Conservation (phyloP, 2,888 invertebrate genomes). For the Trichogramma dendrolimi region DNA sequence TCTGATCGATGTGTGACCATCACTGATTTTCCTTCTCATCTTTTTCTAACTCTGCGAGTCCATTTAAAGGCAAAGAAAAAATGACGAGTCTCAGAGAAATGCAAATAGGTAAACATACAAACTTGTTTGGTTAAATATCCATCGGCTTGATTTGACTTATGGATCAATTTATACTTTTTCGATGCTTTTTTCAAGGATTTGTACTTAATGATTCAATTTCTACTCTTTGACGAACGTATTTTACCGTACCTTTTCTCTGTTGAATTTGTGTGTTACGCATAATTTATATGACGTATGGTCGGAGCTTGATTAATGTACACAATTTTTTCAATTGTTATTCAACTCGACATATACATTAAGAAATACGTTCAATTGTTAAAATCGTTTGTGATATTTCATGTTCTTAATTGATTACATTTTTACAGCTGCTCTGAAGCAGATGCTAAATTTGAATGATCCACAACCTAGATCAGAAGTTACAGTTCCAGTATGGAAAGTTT, state of each 20-base stretch:
- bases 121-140: not conserved
- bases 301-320: constrained; percentile 17
- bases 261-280: not conserved
- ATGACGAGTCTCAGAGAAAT: constrained; percentile 69
- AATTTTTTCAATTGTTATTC: constrained; percentile 11
- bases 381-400: constrained; percentile 9
- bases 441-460: constrained; percentile 88
- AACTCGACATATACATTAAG: not conserved
- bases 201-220: too few species aligned
- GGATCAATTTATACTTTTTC: too few species aligned
- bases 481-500: constrained; percentile 93
- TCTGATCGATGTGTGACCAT: constrained; percentile 4
- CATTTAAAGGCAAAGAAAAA: constrained; percentile 31
- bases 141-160: not conserved
- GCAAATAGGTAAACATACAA: constrained; percentile 62
- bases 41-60: constrained; percentile 18
- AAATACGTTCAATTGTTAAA: not conserved
- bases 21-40: constrained; percentile 17
- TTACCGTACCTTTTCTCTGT: not conserved
- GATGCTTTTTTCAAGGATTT: too few species aligned
- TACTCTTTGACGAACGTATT: not conserved
- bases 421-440: constrained; percentile 87
- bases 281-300: constrained; percentile 6
- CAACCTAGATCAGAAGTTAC: constrained; percentile 70
- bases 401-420: constrained; percentile 32